These are phyloP conservation scores for Emys orbicularis DNA, from an alignment of 2,797 vertebrate species.

Conservation along the genomic window DNA sequence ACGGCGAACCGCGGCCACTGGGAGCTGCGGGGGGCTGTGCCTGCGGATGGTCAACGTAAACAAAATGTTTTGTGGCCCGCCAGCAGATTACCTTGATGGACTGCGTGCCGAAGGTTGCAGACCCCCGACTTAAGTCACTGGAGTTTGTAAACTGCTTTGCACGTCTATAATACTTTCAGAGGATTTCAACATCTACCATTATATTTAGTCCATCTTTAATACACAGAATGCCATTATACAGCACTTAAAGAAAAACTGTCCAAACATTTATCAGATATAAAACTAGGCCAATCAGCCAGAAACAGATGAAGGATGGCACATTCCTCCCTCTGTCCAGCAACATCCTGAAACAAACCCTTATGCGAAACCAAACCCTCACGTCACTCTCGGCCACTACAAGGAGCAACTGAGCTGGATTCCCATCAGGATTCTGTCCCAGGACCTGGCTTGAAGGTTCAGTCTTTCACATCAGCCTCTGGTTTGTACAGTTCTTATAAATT, in stretches of 20 bases:
- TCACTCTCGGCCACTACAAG: neutral
- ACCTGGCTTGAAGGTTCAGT: neutral
- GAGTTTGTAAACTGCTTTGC: neutral
- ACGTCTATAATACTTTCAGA: neutral
- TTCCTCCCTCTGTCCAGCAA: neutral
- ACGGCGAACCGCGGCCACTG: too few species aligned
- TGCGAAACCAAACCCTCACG: neutral
- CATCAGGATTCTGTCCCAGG: neutral
- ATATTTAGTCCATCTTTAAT: neutral
- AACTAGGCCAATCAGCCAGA: neutral
- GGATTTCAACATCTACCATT: too few species aligned
- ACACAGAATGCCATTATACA: neutral
- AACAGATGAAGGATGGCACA: fast-evolving
- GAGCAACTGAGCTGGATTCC: neutral
- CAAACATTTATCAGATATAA: too few species aligned
- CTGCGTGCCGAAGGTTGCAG: too few species aligned
- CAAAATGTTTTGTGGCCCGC: too few species aligned
- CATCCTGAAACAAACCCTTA: neutral
- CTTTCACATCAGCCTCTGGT: neutral
- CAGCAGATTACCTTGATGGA: too few species aligned
- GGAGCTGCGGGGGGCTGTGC: too few species aligned
- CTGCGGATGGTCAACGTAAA: too few species aligned
- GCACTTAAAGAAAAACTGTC: neutral
- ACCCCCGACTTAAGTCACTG: neutral
- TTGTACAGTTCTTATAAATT: neutral